These are phyloP conservation scores for Pseudopipra pipra DNA, from an alignment of 2,113 vertebrate species.

Conservation along the genomic window DNA sequence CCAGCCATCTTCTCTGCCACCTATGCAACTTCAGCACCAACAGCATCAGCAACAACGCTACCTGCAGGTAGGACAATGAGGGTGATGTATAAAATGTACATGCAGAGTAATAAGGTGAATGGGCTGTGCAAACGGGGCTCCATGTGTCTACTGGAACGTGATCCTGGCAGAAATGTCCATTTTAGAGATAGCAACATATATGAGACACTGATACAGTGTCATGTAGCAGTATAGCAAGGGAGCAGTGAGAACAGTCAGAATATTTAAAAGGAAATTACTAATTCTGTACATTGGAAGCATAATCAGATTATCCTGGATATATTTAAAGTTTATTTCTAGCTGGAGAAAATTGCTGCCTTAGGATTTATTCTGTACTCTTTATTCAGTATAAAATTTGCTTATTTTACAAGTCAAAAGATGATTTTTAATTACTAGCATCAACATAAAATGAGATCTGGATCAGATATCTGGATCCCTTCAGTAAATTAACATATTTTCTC, in stretches of 20 bases:
- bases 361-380: slow-evolving; percentile 42
- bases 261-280: slow-evolving; percentile 7
- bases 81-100: background rate
- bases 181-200: background rate
- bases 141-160: background rate
- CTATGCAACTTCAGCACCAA: slow-evolving; percentile 73
- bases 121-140: background rate
- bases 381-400: slow-evolving; percentile 33
- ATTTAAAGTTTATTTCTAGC: slow-evolving; percentile 11
- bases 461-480: slow-evolving; percentile 18
- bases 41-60: slow-evolving; percentile 72
- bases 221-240: background rate
- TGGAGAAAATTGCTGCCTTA: slow-evolving; percentile 3
- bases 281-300: background rate
- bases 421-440: slow-evolving; percentile 36
- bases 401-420: slow-evolving; percentile 46
- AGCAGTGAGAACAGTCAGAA: background rate
- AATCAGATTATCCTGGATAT: slow-evolving; percentile 37
- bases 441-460: slow-evolving; percentile 48
- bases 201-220: background rate
- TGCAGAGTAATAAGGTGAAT: background rate
- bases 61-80: slow-evolving; percentile 72
- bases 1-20: slow-evolving; percentile 68
- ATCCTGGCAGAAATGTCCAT: background rate
- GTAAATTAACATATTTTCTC: slow-evolving; percentile 22